A percentile compares a stretch with the other conserved stretches of the same genome.
Evolutionary conservation across 2,113 vertebrate species (phyloP).

Genomic region (Alexandromys fortis): DNA sequence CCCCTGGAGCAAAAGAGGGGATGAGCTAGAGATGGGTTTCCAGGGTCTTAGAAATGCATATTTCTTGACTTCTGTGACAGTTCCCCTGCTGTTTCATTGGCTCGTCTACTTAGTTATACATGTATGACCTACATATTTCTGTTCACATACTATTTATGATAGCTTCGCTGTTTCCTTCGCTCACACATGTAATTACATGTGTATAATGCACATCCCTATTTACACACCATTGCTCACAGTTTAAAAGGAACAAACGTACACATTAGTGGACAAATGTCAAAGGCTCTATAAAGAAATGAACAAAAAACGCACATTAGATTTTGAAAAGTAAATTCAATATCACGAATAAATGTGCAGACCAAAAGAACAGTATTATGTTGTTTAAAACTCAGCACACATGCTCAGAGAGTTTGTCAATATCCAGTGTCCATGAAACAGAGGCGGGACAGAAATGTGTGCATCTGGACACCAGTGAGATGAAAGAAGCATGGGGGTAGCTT

Average conservation of each 20-base stretch:
- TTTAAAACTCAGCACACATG: neutral
- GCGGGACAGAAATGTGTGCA: neutral
- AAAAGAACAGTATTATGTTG: neutral
- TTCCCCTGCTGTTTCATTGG: neutral
- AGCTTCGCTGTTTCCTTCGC: neutral
- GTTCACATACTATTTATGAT: neutral
- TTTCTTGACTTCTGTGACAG: neutral
- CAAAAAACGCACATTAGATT: conserved; percentile 1
- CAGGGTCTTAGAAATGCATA: neutral
- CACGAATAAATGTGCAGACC: neutral
- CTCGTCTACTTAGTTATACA: neutral
- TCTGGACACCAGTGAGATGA: neutral
- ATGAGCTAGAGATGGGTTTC: neutral
- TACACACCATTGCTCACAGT: conserved; percentile 28
- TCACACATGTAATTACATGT: neutral
- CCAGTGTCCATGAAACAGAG: neutral
- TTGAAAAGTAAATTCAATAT: neutral
- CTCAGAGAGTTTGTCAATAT: conserved; percentile 5
- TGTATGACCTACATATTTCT: neutral
- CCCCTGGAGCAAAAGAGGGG: neutral
- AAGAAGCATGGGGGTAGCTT: neutral
- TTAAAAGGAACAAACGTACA: neutral
- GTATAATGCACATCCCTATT: neutral
- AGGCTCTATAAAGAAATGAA: neutral
- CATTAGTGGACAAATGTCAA: conserved; percentile 38